A percentile compares a stretch with the other conserved stretches of the same genome.
Conservation (phyloP, 2,888 invertebrate species). For the Phasia obesa region DNA sequence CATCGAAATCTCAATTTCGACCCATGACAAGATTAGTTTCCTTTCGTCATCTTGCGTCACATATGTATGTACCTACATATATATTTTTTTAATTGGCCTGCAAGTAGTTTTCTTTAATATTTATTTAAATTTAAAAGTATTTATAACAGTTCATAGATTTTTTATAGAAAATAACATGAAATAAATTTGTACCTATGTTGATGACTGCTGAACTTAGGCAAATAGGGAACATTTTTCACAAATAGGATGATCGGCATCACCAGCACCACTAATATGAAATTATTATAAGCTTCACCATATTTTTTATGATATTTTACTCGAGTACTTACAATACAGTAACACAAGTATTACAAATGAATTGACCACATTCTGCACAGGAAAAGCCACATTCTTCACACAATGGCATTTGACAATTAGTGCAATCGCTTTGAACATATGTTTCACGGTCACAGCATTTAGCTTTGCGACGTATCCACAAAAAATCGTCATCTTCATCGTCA, state of each 20-base stretch:
- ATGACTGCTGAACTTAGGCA: neutral
- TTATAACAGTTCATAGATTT: neutral
- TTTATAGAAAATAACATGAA: conserved; percentile 29
- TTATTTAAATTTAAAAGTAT: neutral
- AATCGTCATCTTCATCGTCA: conserved; percentile 68
- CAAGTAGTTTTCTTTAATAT: neutral
- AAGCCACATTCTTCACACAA: conserved; percentile 78
- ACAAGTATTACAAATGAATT: conserved; percentile 76
- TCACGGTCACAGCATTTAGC: conserved; percentile 74
- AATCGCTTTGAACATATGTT: conserved; percentile 73
- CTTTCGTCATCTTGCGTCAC: no score
- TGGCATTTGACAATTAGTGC: conserved; percentile 74
- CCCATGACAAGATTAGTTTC: no score
- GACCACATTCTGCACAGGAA: conserved; percentile 76
- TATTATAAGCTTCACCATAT: conserved; percentile 5
- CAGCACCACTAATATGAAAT: conserved; percentile 73
- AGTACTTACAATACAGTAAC: conserved; percentile 77
- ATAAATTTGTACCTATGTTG: conserved; percentile 31
- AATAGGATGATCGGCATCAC: conserved; percentile 73
- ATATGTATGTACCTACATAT: no score
- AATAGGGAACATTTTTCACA: conserved; percentile 75
- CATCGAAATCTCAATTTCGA: no score
- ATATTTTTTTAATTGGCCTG: neutral
- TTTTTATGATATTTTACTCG: neutral
- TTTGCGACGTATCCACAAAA: conserved; percentile 71